Evolutionary conservation across 1,140 invertebrate genomes (phyloP), one percentile per base, ranked within the genome.

Genomic region (Dufourea novaeangliae): DNA sequence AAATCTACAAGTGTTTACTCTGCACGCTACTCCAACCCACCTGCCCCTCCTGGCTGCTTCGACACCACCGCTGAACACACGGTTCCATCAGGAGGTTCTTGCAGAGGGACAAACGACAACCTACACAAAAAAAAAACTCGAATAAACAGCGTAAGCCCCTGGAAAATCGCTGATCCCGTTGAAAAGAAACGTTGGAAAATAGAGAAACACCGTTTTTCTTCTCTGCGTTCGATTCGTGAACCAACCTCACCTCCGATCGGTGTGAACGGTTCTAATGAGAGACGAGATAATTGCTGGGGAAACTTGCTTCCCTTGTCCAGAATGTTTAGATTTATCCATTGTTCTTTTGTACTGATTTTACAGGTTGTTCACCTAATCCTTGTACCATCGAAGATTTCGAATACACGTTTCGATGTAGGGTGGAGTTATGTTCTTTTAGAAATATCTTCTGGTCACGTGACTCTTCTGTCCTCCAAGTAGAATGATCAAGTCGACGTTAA

Each of bases 1-100:
- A 91, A 91, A 92, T 92, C 90, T 91, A 91, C 89, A 91, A 92
- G 89, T 91, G 89, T 92, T 91, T 91, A 88, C 84, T 83, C 86
- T 78, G 64, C 54, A 50, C 66, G 64, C 73, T 69, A 6, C 46
- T 5, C 46, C 5, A 2, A 17, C 20, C 20, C 46, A 0, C 6
- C 17, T 20, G 63, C 41, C 61, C 68, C 54, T 17, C 44, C 27
- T 20, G 32, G 41, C 44, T 25, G n/a, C 67, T 54, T 68, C 39
- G 73, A 69, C 64, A 76, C 74, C 41, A 32, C 32, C n/a, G 29
- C n/a, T n/a, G n/a, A n/a, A n/a, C n/a, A n/a, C 11, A 39, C 2
- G 3, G 8, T 57, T 41, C 29, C 39, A 41, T 37, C 50, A 29
- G 41, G 17, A 61, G 68, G 32, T 50, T 69, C 64, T 76, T 61